Conservation (phyloP, 2,888 invertebrate species). For the Steromphala cineraria region DNA sequence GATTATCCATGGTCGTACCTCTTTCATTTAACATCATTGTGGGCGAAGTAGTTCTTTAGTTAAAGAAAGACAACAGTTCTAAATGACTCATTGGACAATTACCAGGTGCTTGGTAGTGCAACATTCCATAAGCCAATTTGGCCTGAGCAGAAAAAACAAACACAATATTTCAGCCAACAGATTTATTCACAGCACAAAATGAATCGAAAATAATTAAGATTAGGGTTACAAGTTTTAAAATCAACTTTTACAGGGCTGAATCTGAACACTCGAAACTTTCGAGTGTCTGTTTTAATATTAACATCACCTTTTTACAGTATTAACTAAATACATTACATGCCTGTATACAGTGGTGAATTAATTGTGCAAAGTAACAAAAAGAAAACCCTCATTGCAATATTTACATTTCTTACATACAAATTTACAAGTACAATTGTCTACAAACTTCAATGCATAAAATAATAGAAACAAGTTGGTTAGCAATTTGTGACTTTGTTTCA, state of each 20-base stretch:
- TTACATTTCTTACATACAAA: neutral
- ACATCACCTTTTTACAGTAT: neutral
- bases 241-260: constrained; percentile 11
- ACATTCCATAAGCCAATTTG: too few relatives aligned
- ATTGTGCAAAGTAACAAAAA: neutral
- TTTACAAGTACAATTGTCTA: neutral
- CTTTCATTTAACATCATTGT: too few relatives aligned
- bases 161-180: neutral
- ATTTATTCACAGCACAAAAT: constrained; percentile 18
- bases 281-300: too few relatives aligned
- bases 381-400: neutral
- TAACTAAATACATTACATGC: neutral
- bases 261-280: neutral
- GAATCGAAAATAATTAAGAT: constrained; percentile 11
- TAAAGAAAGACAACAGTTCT: too few relatives aligned
- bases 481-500: too few relatives aligned
- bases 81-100: too few relatives aligned
- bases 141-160: too few relatives aligned
- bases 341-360: neutral
- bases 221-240: constrained; percentile 9
- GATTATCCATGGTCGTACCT: too few relatives aligned
- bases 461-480: too few relatives aligned
- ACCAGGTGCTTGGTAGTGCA: too few relatives aligned
- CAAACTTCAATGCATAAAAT: too few relatives aligned
- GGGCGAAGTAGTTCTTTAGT: too few relatives aligned